These are phyloP conservation scores for Buathra laborator DNA, from an alignment of 2,888 invertebrate species.

Conservation along the genomic window DNA sequence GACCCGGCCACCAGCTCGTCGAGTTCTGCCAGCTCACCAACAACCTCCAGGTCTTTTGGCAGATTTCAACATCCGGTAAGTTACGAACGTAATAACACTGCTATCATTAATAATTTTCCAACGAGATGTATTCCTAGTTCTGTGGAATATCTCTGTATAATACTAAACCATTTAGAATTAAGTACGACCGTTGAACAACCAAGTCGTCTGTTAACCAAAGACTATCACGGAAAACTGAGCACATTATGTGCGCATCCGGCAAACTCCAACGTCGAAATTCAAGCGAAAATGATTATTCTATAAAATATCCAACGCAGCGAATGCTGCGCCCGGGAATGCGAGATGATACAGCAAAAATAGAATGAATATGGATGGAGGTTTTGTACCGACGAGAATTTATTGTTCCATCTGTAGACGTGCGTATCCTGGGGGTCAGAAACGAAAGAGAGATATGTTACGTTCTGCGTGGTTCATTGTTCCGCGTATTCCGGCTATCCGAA, in stretches of 20 bases:
- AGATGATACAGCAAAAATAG: background rate
- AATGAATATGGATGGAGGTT: background rate
- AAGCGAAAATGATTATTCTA: background rate
- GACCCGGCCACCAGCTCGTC: constrained; percentile 45
- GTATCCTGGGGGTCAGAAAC: background rate
- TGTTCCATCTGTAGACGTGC: constrained; percentile 8
- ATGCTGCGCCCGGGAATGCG: too few relatives aligned
- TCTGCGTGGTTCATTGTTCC: background rate
- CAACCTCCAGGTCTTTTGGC: constrained; percentile 18
- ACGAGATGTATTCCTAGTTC: background rate
- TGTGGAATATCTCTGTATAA: background rate
- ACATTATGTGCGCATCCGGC: background rate
- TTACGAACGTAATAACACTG: background rate
- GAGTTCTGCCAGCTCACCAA: background rate
- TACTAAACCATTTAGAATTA: background rate
- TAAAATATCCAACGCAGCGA: background rate
- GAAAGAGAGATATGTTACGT: constrained; percentile 1
- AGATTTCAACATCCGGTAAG: constrained; percentile 59
- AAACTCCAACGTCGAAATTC: background rate
- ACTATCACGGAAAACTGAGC: background rate
- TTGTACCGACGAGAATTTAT: constrained; percentile 15
- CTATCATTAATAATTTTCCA: background rate
- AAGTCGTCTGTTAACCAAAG: constrained; percentile 4
- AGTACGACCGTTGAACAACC: background rate
- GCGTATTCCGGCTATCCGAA: constrained; percentile 47